phyloP scores from a whole-genome alignment of 2,888 invertebrate species.

The Hartigia nigra region DNA sequence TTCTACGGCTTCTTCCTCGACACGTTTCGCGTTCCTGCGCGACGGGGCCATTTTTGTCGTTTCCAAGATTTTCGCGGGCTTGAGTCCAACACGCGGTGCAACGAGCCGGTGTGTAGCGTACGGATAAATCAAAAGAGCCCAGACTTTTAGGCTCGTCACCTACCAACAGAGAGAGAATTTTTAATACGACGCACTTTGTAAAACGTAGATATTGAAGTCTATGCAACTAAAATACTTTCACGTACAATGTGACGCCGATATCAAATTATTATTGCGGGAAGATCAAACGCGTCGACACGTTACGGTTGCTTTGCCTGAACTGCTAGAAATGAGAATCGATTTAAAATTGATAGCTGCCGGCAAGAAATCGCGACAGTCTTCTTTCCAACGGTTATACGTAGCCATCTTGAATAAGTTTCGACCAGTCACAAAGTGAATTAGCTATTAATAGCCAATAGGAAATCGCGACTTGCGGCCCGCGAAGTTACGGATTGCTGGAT shows the following conservation, averaged over 20 bases:
- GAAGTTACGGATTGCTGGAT: background rate
- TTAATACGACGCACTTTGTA: conserved; percentile 1
- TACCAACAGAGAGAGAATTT: background rate
- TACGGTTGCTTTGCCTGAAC: conserved; percentile 2
- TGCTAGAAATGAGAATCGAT: conserved; percentile 20
- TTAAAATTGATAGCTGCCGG: conserved; percentile 19
- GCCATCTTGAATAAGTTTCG: conserved; percentile 5
- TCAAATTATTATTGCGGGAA: background rate
- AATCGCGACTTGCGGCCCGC: background rate
- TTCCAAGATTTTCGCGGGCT: conserved; percentile 23
- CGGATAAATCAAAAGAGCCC: background rate
- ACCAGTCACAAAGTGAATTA: background rate
- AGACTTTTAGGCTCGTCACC: background rate
- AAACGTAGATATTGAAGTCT: background rate
- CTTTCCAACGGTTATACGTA: background rate
- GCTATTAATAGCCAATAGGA: background rate
- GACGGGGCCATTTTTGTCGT: conserved; percentile 35
- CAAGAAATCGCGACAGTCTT: conserved; percentile 18
- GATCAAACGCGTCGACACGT: background rate
- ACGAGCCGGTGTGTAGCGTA: background rate
- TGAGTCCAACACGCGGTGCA: conserved; percentile 8
- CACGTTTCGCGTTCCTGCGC: conserved; percentile 37
- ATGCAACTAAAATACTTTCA: background rate
- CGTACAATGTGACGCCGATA: background rate
- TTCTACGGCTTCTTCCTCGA: conserved; percentile 29